Conservation (phyloP, 2,797 vertebrate genomes). For the Lerista edwardsae region DNA sequence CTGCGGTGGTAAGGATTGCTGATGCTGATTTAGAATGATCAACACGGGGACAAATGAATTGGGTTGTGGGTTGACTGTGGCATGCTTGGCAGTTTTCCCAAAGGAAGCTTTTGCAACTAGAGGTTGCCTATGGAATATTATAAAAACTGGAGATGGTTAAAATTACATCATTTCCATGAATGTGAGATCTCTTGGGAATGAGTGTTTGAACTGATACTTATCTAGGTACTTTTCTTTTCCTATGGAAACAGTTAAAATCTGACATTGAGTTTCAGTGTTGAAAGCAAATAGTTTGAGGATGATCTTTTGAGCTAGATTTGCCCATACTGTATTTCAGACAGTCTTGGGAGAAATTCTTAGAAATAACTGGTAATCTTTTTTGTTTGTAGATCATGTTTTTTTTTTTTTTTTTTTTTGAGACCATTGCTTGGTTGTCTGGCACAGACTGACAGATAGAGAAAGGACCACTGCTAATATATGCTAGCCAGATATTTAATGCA, state of each 20-base stretch:
- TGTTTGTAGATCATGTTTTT: neutral
- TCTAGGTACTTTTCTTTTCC: neutral
- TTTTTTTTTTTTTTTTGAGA: neutral
- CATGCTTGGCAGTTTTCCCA: neutral
- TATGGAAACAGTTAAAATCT: constrained; percentile 1
- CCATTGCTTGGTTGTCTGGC: neutral
- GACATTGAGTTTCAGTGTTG: neutral
- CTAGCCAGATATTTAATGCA: neutral
- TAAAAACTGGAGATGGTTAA: neutral
- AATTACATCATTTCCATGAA: neutral
- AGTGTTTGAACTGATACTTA: neutral
- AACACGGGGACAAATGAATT: constrained; percentile 14
- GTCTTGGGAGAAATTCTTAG: neutral
- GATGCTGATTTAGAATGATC: constrained; percentile 51
- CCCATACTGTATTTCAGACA: constrained; percentile 6
- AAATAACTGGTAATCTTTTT: neutral
- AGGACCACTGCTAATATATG: neutral
- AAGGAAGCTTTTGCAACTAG: neutral
- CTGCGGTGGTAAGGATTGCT: constrained; percentile 55
- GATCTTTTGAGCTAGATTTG: neutral
- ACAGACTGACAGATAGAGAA: neutral
- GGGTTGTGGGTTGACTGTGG: neutral
- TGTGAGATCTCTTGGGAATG: constrained; percentile 3
- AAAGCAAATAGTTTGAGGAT: neutral
- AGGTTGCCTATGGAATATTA: neutral